phyloP scores from a whole-genome alignment of 2,113 vertebrate species.

The Xenus cinereus region DNA sequence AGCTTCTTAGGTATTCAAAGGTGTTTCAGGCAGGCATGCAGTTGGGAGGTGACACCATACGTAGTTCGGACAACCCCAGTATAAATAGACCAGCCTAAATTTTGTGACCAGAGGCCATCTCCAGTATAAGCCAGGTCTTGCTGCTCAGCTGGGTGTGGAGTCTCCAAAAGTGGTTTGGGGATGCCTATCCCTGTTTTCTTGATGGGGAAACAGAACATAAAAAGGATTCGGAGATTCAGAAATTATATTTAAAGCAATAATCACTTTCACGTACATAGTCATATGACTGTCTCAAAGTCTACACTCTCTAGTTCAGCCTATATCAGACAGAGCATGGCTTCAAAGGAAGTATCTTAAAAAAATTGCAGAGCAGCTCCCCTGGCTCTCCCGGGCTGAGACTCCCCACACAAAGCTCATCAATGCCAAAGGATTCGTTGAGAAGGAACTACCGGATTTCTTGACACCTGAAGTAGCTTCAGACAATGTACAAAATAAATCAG shows the following conservation, averaged over 20 bases:
- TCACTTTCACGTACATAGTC: neutral
- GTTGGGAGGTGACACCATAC: too few relatives aligned
- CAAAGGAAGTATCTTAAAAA: neutral
- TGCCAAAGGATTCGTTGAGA: neutral
- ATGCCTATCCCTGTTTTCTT: neutral
- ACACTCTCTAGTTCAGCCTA: neutral
- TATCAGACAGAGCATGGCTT: neutral
- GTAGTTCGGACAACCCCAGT: neutral
- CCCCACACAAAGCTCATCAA: neutral
- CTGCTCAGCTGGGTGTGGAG: neutral
- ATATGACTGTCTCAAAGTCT: neutral
- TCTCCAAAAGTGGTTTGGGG: neutral
- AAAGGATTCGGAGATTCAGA: neutral
- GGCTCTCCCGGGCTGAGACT: neutral
- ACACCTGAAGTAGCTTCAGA: neutral
- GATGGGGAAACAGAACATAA: neutral
- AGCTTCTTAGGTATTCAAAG: neutral
- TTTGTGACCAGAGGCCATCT: neutral
- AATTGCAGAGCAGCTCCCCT: neutral
- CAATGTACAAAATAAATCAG: neutral
- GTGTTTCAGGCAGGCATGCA: neutral
- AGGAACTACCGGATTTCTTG: neutral
- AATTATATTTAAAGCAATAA: neutral
- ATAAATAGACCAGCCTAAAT: neutral
- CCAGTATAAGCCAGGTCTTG: neutral